Evolutionary conservation across 2,113 vertebrate genomes (phyloP).

Genomic region (Odocoileus virginianus): DNA sequence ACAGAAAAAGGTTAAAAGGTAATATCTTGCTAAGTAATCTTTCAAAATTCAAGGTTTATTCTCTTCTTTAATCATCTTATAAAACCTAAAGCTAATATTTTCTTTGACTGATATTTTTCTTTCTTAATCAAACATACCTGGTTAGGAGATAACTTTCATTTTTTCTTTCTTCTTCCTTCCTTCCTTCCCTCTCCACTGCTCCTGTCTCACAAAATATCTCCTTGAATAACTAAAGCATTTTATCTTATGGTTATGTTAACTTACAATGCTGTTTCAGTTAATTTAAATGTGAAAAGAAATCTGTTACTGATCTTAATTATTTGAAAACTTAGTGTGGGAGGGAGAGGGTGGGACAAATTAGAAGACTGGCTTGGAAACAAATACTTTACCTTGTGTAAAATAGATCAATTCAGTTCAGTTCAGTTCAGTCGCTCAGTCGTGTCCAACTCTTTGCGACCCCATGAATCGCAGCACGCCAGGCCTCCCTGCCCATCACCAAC

Average conservation of each 20-base stretch:
- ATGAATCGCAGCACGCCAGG: too few species aligned
- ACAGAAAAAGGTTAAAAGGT: background rate
- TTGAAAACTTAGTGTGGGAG: background rate
- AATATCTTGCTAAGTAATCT: background rate
- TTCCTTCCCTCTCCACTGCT: background rate
- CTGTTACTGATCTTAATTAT: background rate
- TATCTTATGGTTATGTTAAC: background rate
- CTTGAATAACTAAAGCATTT: background rate
- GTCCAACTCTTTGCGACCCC: accelerated
- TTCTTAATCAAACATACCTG: background rate
- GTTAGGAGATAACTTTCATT: background rate
- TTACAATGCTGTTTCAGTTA: background rate
- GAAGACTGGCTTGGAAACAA: too few species aligned
- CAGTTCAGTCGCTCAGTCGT: too few species aligned
- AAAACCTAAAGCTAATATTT: background rate
- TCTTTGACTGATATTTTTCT: background rate
- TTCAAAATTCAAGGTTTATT: background rate
- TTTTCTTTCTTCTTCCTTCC: background rate
- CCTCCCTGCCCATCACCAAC: too few species aligned
- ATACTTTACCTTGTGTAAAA: too few species aligned
- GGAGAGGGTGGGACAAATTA: too few species aligned
- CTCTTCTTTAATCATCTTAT: background rate
- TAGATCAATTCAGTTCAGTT: too few species aligned
- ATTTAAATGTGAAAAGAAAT: background rate
- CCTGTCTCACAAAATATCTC: background rate